phyloP scores from a whole-genome alignment of 1,140 invertebrate genomes.

The Trigoniulus corallinus region DNA sequence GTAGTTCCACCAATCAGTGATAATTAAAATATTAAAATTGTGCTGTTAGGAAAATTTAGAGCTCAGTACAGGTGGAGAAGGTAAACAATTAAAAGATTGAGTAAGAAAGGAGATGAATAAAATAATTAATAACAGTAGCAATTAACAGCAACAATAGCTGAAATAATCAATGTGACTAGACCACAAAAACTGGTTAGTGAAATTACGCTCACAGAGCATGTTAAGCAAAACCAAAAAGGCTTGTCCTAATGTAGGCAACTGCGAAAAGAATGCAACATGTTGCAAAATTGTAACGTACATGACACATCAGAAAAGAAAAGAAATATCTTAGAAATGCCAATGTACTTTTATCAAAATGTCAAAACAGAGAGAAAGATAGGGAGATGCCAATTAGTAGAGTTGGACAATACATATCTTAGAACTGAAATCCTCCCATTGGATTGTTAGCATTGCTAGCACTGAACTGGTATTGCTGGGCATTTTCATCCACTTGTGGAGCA shows the following conservation, averaged over 20 bases:
- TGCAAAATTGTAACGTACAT: neutral
- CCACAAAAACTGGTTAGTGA: no score
- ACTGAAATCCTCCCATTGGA: constrained; percentile 61
- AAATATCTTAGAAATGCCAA: neutral
- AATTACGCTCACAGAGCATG: no score
- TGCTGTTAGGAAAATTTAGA: no score
- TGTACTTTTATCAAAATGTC: neutral
- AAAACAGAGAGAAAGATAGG: neutral
- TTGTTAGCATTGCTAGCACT: constrained; percentile 17
- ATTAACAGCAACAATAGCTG: no score
- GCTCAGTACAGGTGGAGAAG: no score
- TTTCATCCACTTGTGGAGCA: constrained; percentile 56
- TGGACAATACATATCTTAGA: constrained; percentile 32
- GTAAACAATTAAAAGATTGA: no score
- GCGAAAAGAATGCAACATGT: neutral
- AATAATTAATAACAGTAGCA: no score
- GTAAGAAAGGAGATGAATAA: no score
- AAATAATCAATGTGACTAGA: no score
- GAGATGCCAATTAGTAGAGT: neutral
- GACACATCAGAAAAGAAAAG: neutral
- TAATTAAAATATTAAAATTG: no score
- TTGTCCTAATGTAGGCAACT: neutral
- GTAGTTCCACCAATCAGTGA: no score
- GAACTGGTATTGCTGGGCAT: constrained; percentile 47
- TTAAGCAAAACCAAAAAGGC: neutral